Conservation (phyloP, 2,113 vertebrate species). For the Barbus barbus region DNA sequence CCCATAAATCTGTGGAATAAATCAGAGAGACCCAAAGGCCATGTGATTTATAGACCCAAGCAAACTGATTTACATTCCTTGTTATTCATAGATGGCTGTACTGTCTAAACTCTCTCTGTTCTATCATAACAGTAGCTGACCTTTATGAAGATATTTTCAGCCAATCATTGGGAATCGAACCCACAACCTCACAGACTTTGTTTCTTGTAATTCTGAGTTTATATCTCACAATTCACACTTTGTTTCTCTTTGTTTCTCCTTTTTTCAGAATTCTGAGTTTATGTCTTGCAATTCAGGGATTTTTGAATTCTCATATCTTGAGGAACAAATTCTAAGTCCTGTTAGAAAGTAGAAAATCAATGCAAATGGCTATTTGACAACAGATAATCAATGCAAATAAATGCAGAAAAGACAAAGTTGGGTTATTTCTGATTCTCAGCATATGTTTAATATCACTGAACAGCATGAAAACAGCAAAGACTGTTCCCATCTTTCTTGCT, state of each 20-base stretch:
- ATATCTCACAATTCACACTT: not conserved
- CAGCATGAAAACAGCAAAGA: not conserved
- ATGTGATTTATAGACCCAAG: not conserved
- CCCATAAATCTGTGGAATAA: constrained; percentile 21
- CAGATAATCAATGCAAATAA: constrained; percentile 1
- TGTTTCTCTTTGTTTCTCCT: too few relatives aligned
- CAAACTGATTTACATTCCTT: constrained; percentile 12
- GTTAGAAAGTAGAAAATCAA: not conserved
- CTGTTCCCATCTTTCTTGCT: not conserved
- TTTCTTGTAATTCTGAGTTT: not conserved
- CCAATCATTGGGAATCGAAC: not conserved
- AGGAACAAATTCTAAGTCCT: not conserved
- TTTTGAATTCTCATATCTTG: not conserved
- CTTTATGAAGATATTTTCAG: too few relatives aligned
- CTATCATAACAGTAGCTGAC: constrained; percentile 5
- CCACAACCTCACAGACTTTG: not conserved
- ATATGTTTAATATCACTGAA: not conserved
- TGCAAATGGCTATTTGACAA: not conserved
- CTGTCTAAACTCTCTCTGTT: constrained; percentile 8
- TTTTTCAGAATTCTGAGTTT: not conserved
- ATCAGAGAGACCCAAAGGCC: constrained; percentile 1
- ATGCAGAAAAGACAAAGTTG: not conserved
- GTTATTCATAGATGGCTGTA: not conserved
- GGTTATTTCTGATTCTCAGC: not conserved
- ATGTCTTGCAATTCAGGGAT: not conserved